Conservation (phyloP, 2,113 vertebrate genomes). For the Lethenteron camtschaticum region DNA sequence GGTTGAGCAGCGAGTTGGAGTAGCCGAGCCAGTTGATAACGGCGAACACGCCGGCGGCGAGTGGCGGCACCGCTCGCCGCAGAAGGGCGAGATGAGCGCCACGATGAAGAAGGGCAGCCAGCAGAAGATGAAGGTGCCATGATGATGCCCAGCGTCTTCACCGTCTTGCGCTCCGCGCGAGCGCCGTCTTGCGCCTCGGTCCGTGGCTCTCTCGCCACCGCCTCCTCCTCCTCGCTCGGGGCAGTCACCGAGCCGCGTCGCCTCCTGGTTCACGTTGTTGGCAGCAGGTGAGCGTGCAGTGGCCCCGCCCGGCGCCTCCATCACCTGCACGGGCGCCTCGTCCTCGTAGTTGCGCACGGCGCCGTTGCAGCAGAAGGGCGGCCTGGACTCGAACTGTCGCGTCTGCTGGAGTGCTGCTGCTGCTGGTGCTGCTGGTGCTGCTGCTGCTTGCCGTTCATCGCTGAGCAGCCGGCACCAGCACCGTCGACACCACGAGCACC, state of each 20-base stretch:
- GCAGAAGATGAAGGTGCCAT: constrained; percentile 95
- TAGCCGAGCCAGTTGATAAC: constrained; percentile 96
- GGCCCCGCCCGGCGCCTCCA: not conserved
- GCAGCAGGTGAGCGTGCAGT: not conserved
- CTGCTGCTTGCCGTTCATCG: too few relatives aligned
- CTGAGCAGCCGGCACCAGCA: too few relatives aligned
- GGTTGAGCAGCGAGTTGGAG: constrained; percentile 88
- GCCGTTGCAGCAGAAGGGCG: constrained; percentile 1
- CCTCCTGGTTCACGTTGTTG: not conserved
- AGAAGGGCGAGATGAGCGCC: constrained; percentile 74
- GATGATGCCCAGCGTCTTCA: constrained; percentile 87
- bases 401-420: not conserved
- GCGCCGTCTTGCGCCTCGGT: constrained; percentile 55
- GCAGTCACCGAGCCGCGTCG: not conserved
- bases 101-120: constrained; percentile 97
- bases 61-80: constrained; percentile 41
- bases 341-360: not conserved
- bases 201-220: constrained; percentile 41
- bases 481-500: too few relatives aligned
- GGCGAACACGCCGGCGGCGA: constrained; percentile 56
- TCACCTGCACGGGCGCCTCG: not conserved
- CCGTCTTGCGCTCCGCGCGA: constrained; percentile 78
- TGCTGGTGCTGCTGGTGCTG: not conserved
- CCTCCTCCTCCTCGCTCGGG: constrained; percentile 11
- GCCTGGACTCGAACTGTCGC: not conserved